phyloP scores from a whole-genome alignment of 2,113 vertebrate species.

The Tenrec ecaudatus region DNA sequence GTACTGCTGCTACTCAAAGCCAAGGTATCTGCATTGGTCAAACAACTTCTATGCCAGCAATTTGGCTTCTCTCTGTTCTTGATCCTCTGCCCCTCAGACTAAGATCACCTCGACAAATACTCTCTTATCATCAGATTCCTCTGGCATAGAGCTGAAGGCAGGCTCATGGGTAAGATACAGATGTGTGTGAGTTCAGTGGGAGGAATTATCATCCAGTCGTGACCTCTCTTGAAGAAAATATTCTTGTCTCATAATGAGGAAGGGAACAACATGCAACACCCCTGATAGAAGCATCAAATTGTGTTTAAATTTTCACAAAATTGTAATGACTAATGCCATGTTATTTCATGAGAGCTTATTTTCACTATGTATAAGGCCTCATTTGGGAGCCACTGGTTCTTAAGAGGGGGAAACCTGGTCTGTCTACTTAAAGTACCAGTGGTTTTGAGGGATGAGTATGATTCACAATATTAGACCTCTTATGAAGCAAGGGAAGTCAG shows the following conservation, averaged over 20 bases:
- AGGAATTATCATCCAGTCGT: neutral
- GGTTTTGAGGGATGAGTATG: neutral
- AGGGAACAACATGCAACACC: neutral
- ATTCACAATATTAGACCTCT: neutral
- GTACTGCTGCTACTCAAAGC: too few species aligned
- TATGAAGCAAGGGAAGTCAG: neutral
- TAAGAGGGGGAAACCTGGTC: neutral
- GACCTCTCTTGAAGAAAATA: neutral
- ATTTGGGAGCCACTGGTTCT: too few species aligned
- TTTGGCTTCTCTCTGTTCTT: too few species aligned
- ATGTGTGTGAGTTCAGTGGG: neutral
- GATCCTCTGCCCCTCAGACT: too few species aligned
- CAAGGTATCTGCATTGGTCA: too few species aligned
- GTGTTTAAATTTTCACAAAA: slow-evolving; percentile 38
- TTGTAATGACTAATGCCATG: neutral
- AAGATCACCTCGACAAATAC: too few species aligned
- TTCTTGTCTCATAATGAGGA: neutral
- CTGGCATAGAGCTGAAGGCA: too few species aligned
- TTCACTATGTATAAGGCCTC: neutral
- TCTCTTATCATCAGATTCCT: too few species aligned
- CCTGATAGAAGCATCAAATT: neutral
- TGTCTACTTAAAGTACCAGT: neutral
- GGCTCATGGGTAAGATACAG: too few species aligned
- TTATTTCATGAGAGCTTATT: slow-evolving; percentile 38
- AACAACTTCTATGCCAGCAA: too few species aligned